These are phyloP conservation scores for Arrhamphus sclerolepis DNA, from an alignment of 2,797 vertebrate genomes.

Conservation along the genomic window DNA sequence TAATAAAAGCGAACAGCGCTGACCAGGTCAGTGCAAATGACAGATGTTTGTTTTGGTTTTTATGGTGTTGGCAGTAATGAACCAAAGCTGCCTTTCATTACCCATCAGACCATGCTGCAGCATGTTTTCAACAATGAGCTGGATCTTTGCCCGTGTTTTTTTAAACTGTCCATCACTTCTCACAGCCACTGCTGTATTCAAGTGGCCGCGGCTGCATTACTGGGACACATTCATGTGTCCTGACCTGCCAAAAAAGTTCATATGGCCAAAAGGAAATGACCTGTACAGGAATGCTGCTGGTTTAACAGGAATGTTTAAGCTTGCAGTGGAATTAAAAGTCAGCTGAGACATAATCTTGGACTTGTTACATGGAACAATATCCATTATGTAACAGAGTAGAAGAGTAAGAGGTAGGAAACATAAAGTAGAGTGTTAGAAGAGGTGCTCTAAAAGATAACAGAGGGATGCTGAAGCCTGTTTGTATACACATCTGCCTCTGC, in stretches of 20 bases:
- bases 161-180: not conserved
- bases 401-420: no score
- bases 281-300: not conserved
- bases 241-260: not conserved
- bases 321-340: not conserved
- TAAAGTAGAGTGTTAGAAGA: no score
- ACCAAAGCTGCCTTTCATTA: not conserved
- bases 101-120: not conserved
- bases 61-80: conserved; percentile 25
- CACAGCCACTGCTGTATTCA: not conserved
- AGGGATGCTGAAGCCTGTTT: no score
- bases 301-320: not conserved
- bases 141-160: no score
- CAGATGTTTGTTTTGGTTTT: not conserved
- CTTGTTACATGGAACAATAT: no score
- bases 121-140: not conserved
- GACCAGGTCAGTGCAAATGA: not conserved
- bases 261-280: not conserved
- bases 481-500: no score
- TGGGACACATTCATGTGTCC: not conserved
- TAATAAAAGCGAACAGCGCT: not conserved
- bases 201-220: no score
- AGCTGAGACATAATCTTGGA: not conserved
- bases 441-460: no score
- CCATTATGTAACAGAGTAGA: no score